These are phyloP conservation scores for Peromyscus leucopus DNA, from an alignment of 2,113 vertebrate species.

Conservation along the genomic window DNA sequence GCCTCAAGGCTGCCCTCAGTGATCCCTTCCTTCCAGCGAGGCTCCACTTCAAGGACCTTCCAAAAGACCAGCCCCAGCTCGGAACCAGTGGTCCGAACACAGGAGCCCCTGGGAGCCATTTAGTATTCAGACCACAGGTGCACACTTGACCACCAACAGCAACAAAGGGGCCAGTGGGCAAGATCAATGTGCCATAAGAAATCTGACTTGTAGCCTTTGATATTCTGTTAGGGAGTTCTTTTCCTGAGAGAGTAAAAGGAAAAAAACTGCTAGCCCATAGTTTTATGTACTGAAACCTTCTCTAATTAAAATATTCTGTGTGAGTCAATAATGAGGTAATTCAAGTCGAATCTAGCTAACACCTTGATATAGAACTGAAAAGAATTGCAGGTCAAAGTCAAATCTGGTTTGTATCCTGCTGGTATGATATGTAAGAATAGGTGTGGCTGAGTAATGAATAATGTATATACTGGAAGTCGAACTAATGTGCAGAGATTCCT, in stretches of 20 bases:
- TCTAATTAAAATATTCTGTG: conserved; percentile 71
- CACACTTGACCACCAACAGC: not conserved
- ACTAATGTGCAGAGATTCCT: not conserved
- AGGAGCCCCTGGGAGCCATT: not conserved
- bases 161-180: not conserved
- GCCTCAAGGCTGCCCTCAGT: not conserved
- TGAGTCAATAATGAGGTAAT: conserved; percentile 68
- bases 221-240: conserved; percentile 57
- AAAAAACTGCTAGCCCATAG: conserved; percentile 27
- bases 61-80: not conserved
- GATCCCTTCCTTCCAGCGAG: not conserved
- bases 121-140: not conserved
- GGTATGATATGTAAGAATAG: conserved; percentile 41
- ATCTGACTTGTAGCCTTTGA: conserved; percentile 26
- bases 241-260: conserved; percentile 24
- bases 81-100: not conserved
- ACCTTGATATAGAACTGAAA: conserved; percentile 62
- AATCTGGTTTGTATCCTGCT: conserved; percentile 35
- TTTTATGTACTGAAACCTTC: conserved; percentile 56
- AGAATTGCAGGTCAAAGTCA: conserved; percentile 66
- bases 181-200: not conserved
- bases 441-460: conserved; percentile 49
- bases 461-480: conserved; percentile 49
- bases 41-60: not conserved
- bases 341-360: conserved; percentile 60